Base-by-base conservation (phyloP, 2,113 vertebrate species). In the Sebastes schlegelii region DNA sequence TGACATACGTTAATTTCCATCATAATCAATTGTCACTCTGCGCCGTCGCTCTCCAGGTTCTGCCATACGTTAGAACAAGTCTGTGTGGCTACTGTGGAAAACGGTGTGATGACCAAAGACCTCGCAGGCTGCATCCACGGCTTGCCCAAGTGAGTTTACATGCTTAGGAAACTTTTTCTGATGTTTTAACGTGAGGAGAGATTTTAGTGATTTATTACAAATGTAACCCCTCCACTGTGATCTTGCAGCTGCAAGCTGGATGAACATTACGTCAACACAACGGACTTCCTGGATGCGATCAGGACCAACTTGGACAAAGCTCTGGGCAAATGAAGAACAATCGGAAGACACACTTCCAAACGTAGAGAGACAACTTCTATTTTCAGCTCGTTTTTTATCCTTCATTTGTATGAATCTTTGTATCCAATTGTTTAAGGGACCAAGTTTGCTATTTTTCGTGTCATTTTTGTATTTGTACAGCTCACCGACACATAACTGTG, bases 111-210 rank as follows among this genome's bases (percentile, higher is more conserved):
- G 98, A 99, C 98, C 0, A 99, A 99, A 92, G 98, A 99, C 85
- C 95, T 99, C 2, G 98, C 98, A 0, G 97, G 97, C 75, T 99
- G 98, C 93, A 99, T 99, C 91, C 97, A 99, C 0, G 97, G 98
- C 23, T 94, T 98, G 1, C 91, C 96, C 91, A 98, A 99, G 98
- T 99, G 91, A 79, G 97, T 93, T 54, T 48, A 43, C 4, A 74
- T 54, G 62, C 71, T 68, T 17, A 55, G 11, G 10, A 54, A 23
- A 40, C 23, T 12, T 14, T 62, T 40, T 43, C 21, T 66, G 13
- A 57, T 64, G 6, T 48, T 71, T 40, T 48, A 14, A 8, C 21
- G 16, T n/a, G 21, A 43, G 8, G 4, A 64, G 8, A 52, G 10
- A 46, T 66, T 17, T 55, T 45, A 40, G 34, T 9, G 5, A n/a